Evolutionary conservation across 2,888 invertebrate species (phyloP).

Genomic region (Oscheius sp.): DNA sequence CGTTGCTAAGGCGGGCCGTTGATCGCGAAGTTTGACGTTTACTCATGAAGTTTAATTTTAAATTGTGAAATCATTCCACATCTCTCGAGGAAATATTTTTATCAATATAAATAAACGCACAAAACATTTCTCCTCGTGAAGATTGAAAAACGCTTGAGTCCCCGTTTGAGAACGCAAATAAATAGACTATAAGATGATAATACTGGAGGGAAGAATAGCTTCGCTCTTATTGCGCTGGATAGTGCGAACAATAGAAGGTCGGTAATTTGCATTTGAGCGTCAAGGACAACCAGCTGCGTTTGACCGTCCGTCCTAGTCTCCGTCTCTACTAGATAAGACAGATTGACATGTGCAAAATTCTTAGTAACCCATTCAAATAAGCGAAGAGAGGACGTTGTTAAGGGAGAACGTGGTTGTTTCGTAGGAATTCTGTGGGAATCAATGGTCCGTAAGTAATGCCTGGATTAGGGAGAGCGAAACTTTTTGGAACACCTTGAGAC

Average conservation of each 20-base stretch:
- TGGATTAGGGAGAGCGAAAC: conserved; percentile 8
- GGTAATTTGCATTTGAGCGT: not conserved
- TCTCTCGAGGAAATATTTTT: too few species aligned
- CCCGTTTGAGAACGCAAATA: not conserved
- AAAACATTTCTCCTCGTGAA: too few species aligned
- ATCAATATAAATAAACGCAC: too few species aligned
- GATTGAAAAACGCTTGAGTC: not conserved
- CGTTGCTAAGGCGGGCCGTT: not conserved
- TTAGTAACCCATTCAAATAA: not conserved
- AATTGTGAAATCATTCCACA: too few species aligned
- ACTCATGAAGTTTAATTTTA: not conserved
- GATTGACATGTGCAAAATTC: not conserved
- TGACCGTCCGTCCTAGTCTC: too few species aligned
- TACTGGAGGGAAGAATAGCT: not conserved
- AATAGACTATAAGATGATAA: not conserved
- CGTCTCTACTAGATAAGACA: not conserved
- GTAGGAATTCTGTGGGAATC: not conserved
- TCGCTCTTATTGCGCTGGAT: too few species aligned
- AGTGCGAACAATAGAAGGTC: not conserved
- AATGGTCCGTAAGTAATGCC: conserved; percentile 11
- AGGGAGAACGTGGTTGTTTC: too few species aligned
- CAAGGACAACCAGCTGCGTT: not conserved
- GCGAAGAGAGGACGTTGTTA: not conserved
- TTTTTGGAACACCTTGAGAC: not conserved
- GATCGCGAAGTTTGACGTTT: not conserved